These are phyloP conservation scores for Eupithecia abbreviata DNA, from an alignment of 2,888 invertebrate genomes.

Conservation along the genomic window DNA sequence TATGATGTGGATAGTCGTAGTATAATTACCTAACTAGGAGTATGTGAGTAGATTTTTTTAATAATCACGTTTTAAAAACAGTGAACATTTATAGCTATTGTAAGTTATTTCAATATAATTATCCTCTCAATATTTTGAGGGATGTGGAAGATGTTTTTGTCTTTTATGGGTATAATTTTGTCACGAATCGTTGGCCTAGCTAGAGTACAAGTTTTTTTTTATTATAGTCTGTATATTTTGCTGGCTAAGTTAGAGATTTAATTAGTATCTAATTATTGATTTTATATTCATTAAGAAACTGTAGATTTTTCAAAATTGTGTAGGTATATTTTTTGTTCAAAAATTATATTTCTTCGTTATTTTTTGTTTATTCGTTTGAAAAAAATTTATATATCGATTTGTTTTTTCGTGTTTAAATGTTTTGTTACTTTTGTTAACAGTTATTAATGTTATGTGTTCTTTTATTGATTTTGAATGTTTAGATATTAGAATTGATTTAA, in stretches of 20 bases:
- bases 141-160: not conserved
- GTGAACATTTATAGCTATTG: not conserved
- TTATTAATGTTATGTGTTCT: not conserved
- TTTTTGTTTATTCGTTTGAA: not conserved
- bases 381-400: not conserved
- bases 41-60: not conserved
- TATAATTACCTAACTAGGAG: not conserved
- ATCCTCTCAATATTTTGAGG: not conserved
- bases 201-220: conserved; percentile 9
- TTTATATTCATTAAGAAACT: not conserved
- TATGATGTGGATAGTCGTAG: not conserved
- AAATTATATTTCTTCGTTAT: not conserved
- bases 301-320: not conserved
- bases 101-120: not conserved
- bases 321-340: not conserved
- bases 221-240: conserved; percentile 13
- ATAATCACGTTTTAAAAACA: not conserved
- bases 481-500: not conserved
- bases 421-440: not conserved
- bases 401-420: not conserved
- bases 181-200: conserved; percentile 9
- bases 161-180: conserved; percentile 1
- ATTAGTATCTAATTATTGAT: not conserved
- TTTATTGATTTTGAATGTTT: not conserved
- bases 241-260: not conserved